Evolutionary conservation across 2,113 vertebrate species (phyloP), one percentile per base, ranked within the genome.

Genomic region (Boulengeromyrus knoepffleri): DNA sequence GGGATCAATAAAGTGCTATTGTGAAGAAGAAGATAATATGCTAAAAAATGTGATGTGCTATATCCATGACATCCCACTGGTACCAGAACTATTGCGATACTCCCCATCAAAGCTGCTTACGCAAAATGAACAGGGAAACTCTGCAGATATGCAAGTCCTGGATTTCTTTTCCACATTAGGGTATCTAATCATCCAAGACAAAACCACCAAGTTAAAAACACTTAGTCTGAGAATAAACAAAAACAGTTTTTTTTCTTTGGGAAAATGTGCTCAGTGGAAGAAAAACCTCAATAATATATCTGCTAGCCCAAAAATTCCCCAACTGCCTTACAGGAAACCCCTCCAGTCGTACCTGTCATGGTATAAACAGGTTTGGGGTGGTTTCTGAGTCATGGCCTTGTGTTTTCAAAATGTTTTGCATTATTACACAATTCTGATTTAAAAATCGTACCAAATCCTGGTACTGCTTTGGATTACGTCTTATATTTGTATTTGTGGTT

Each of bases 181-280:
- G 10, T 52, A 27, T 53, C 49, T 87, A 87, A 87, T 53, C 85
- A 87, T 15, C 21, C 50, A 36, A 50, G 19, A 27, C n/a, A 53
- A 87, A 87, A 87, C 49, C 85, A 52, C 49, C 27, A 56, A 53
- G 85, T 52, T 86, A 87, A 87, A 87, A 53, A 87, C 85, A 87
- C 31, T 87, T 87, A 52, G 24, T 15, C 50, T 53, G 12, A 87
- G n/a, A 87, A 87, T 87, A 87, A 87, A 53, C 85, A 87, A 36
- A 85, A 86, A 86, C 10, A 27, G 84, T 56, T 87, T 87, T 56
- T 53, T 53, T 31, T 5, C 77, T 83, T 45, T 27, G 47, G 85
- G 50, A 52, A 87, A 53, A 87, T 53, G 36, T 50, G 15, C 31
- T 53, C 27, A 21, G 24, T 53, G 47, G 13, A 17, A 15, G 31